These are phyloP conservation scores for Ptyas mucosa DNA, from an alignment of 2,113 vertebrate genomes.

Conservation along the genomic window DNA sequence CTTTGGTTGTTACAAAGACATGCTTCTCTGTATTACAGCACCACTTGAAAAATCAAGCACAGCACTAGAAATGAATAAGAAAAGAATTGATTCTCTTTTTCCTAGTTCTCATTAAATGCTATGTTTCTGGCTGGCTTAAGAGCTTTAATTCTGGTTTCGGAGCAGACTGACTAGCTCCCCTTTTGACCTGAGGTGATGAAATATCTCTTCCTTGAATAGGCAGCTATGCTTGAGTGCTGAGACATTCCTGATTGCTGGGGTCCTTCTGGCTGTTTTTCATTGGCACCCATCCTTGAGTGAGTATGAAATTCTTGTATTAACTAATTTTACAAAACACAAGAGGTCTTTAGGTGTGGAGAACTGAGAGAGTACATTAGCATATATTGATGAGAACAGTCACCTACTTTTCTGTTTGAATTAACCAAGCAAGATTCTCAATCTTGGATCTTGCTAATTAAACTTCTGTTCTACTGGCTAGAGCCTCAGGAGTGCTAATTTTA, in stretches of 20 bases:
- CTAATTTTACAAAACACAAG: slow-evolving; percentile 13
- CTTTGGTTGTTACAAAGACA: not conserved
- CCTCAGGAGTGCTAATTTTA: not conserved
- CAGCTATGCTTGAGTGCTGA: slow-evolving; percentile 37
- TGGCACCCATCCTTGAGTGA: not conserved
- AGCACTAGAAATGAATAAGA: slow-evolving; percentile 3
- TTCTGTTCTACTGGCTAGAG: not conserved
- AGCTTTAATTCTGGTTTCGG: slow-evolving; percentile 27
- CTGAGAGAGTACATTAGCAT: not conserved
- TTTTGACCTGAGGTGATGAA: slow-evolving; percentile 31
- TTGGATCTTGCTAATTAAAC: not conserved
- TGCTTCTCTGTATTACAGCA: not conserved
- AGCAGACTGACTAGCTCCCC: slow-evolving; percentile 20
- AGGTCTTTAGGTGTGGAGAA: not conserved
- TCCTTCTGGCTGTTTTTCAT: not conserved
- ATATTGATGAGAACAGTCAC: not conserved
- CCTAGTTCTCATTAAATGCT: slow-evolving; percentile 10
- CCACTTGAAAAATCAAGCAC: slow-evolving; percentile 24
- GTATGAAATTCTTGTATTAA: not conserved
- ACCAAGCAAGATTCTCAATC: not conserved
- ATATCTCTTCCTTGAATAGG: slow-evolving; percentile 15
- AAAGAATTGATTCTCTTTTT: not conserved
- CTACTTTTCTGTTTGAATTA: not conserved
- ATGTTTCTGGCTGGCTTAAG: slow-evolving; percentile 22
- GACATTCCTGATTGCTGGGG: slow-evolving; percentile 27